Evolutionary conservation across 2,888 invertebrate genomes (phyloP).

Genomic region (Oscheius onirici): DNA sequence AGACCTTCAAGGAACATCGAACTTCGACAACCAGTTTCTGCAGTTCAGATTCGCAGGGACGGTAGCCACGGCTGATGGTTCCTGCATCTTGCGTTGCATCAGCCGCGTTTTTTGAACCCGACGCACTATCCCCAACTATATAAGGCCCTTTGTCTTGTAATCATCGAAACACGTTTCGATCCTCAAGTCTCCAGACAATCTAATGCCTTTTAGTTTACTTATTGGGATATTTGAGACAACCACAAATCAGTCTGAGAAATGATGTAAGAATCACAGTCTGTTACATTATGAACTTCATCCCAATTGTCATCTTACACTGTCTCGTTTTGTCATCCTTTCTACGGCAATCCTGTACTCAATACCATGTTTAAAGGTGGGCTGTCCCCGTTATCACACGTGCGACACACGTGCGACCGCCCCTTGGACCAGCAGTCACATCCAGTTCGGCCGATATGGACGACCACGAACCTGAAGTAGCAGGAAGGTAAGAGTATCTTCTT

Average conservation of each 20-base stretch:
- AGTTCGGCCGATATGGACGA: conserved; percentile 30
- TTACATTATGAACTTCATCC: conserved; percentile 10
- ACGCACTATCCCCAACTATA: conserved; percentile 1
- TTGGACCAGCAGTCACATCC: conserved; percentile 19
- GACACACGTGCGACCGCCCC: conserved; percentile 30
- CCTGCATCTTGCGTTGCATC: conserved; percentile 24
- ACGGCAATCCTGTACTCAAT: conserved; percentile 21
- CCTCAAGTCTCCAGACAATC: background rate
- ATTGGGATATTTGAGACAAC: background rate
- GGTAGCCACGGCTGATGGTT: conserved; percentile 9
- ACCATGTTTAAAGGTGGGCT: conserved; percentile 25
- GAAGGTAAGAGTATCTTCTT: conserved; percentile 15
- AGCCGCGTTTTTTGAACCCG: conserved; percentile 15
- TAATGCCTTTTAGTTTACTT: background rate
- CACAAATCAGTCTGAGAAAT: background rate
- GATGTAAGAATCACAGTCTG: background rate
- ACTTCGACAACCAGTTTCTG: background rate
- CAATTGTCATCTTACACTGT: conserved; percentile 19
- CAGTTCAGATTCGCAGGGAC: conserved; percentile 3
- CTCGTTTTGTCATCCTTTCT: background rate
- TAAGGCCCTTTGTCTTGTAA: conserved; percentile 6
- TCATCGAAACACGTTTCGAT: background rate
- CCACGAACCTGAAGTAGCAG: conserved; percentile 29
- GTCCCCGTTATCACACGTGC: conserved; percentile 32
- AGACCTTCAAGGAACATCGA: no score